Evolutionary conservation across 2,797 vertebrate genomes (phyloP).

Genomic region (Lophius americanus): DNA sequence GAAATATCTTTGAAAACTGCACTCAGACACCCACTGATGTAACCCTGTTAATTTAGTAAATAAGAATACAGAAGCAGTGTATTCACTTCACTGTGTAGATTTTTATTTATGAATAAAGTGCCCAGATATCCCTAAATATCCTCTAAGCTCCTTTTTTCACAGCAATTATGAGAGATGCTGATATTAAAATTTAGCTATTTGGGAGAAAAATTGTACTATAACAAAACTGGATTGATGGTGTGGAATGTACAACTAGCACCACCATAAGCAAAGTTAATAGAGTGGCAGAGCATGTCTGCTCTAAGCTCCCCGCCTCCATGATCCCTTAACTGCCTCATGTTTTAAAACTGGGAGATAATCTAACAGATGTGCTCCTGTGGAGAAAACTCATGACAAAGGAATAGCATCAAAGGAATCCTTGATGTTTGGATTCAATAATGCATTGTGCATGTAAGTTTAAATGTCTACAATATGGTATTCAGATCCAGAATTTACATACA

Average conservation of each 20-base stretch:
- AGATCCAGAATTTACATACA: conserved; percentile 20
- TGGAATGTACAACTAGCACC: conserved; percentile 17
- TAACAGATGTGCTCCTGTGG: conserved; percentile 68
- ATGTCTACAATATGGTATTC: conserved; percentile 37
- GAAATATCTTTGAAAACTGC: too few relatives aligned
- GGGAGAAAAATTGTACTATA: neutral
- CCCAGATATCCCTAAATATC: too few relatives aligned
- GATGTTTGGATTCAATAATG: conserved; percentile 64
- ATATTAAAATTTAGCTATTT: conserved; percentile 4
- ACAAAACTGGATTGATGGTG: neutral
- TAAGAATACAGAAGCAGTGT: too few relatives aligned
- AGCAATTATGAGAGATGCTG: too few relatives aligned
- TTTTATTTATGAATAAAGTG: too few relatives aligned
- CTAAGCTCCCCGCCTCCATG: conserved; percentile 47
- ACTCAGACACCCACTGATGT: too few relatives aligned
- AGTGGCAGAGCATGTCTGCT: conserved; percentile 36
- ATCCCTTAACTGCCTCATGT: conserved; percentile 58
- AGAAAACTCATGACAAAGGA: conserved; percentile 49
- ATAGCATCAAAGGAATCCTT: conserved; percentile 63
- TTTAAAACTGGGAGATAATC: conserved; percentile 56
- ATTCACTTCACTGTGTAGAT: too few relatives aligned
- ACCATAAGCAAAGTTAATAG: conserved; percentile 43
- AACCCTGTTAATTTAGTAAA: too few relatives aligned
- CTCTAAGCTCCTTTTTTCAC: too few relatives aligned
- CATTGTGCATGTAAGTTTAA: conserved; percentile 60